Percentiles rank a stretch among this genome's conserved stretches.
phyloP scores from a whole-genome alignment of 2,113 vertebrate species.

The Siniperca chuatsi region DNA sequence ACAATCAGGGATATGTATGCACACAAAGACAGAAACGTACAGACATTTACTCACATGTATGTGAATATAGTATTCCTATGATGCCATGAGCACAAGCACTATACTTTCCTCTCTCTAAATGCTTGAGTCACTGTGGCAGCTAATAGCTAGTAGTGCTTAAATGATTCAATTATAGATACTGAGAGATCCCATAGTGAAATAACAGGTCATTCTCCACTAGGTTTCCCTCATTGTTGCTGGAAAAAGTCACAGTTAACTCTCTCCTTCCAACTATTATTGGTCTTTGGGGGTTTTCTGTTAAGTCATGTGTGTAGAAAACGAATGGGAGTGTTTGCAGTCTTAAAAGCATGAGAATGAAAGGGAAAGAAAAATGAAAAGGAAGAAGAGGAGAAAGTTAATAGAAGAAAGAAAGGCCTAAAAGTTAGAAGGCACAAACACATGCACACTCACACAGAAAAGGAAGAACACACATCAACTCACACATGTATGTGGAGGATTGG shows the following conservation, averaged over 20 bases:
- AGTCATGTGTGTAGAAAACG: conserved; percentile 16
- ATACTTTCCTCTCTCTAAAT: conserved; percentile 48
- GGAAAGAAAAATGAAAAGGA: neutral
- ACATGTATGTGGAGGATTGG: conserved; percentile 33
- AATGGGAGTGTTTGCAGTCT: neutral
- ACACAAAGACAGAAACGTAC: neutral
- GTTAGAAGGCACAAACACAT: neutral
- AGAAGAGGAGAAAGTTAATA: neutral
- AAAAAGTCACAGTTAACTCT: conserved; percentile 41
- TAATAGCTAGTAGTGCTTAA: conserved; percentile 72
- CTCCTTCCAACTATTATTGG: conserved; percentile 17
- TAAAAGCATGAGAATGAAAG: neutral
- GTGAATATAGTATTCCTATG: conserved; percentile 50
- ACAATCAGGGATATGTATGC: neutral
- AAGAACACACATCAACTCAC: conserved; percentile 32
- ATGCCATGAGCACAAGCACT: conserved; percentile 37
- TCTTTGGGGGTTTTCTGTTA: conserved; percentile 19
- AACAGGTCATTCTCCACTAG: conserved; percentile 61
- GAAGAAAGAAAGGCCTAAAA: conserved; percentile 6
- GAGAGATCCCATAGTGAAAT: conserved; percentile 68
- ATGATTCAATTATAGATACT: conserved; percentile 82
- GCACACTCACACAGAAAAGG: neutral
- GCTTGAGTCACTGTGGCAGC: conserved; percentile 49
- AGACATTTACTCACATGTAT: neutral
- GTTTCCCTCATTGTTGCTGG: conserved; percentile 47